Conservation (phyloP, 2,888 invertebrate genomes). For the Protophormia terraenovae region DNA sequence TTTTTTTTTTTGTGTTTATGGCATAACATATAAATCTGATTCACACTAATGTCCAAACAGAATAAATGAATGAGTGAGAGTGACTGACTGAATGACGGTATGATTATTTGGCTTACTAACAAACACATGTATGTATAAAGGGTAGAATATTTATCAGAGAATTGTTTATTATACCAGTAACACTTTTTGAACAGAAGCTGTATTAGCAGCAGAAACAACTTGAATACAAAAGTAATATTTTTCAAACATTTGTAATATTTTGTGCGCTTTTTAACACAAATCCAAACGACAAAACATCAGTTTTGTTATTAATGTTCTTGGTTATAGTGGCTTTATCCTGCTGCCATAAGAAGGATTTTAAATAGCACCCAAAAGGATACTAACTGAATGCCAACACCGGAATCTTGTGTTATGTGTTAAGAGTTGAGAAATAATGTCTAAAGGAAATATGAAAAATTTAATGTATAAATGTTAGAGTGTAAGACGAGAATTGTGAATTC, state of each 20-base stretch:
- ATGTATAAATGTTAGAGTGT: background rate
- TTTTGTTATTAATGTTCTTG: slow-evolving; percentile 53
- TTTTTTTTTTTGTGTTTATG: background rate
- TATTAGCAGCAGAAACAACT: too few species aligned
- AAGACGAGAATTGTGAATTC: background rate
- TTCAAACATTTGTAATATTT: background rate
- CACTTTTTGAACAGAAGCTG: too few species aligned
- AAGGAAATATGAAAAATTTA: slow-evolving; percentile 50
- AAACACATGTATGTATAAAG: too few species aligned
- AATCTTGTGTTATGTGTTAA: background rate
- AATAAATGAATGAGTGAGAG: too few species aligned
- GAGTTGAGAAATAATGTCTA: slow-evolving; percentile 14
- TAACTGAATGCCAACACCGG: slow-evolving; percentile 2
- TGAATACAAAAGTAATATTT: background rate
- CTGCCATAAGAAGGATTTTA: slow-evolving; percentile 46
- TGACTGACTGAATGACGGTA: slow-evolving; percentile 4
- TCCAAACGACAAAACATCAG: slow-evolving; percentile 48
- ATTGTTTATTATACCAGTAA: too few species aligned
- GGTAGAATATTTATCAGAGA: too few species aligned
- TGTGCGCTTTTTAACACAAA: background rate
- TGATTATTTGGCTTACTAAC: slow-evolving; percentile 16
- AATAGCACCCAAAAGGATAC: slow-evolving; percentile 40
- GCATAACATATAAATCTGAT: slow-evolving; percentile 13
- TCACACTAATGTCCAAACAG: background rate
- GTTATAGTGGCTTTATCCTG: slow-evolving; percentile 27